Base-by-base conservation (phyloP, 2,888 invertebrate genomes). In the Oxycera nigricornis region DNA sequence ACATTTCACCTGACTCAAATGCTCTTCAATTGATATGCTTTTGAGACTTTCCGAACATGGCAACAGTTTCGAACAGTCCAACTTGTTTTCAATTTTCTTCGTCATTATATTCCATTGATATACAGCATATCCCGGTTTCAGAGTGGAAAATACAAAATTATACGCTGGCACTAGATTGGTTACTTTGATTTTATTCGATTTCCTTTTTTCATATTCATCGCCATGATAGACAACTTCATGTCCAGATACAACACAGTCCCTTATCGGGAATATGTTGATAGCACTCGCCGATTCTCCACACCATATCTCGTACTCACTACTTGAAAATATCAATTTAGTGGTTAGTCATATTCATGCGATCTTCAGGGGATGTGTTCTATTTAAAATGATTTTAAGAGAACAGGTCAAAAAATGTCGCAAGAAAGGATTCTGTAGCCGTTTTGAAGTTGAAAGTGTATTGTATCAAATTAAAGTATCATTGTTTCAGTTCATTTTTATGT, bases 21-120 rank as follows among this genome's bases (percentile, higher is more conserved):
- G 92, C 80, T 96, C 95, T 82, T 96, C 97, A 77, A 96, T 92
- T 52, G 94, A 92, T 80, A 96, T 95, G 35, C 95, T 95, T 85
- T 95, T 94, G 72, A 96, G 87, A 80, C 94, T 95, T 84, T 96
- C 97, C 14, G 94, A 96, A 84, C 95, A 95, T 0, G 97, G 97
- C 78, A 93, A 92, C 79, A 97, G 87, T 86, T 96, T 96, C 55
- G 94, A 94, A 86, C 96, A 94, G 86, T 98, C 97, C 73, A 98
- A 87, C 79, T 92, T 91, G 77, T 93, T 93, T 2, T 91, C 86
- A 77, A 94, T 91, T 72, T 87, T 86, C 76, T 92, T 90, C 0
- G 88, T 88, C 1, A 86, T 86, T 0, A 90, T 88, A 80, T 93
- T 91, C 96, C 96, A 97, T 81, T 94, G 94, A 84, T 94, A 95